Evolutionary conservation across 2,797 vertebrate species (phyloP).

Genomic region (Pitangus sulphuratus): DNA sequence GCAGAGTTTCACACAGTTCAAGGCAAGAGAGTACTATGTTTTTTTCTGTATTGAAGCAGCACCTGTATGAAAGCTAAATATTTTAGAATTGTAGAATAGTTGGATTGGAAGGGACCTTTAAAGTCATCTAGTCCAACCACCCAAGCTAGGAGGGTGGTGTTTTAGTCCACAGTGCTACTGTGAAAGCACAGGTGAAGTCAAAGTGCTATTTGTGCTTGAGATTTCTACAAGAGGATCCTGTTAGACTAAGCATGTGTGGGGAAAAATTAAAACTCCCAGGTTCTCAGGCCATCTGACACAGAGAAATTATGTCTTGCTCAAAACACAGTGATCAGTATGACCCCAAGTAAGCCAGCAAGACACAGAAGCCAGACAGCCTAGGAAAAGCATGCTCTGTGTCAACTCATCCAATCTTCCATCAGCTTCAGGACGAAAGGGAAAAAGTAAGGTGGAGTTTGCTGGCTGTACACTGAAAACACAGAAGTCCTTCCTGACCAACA

Average conservation of each 20-base stretch:
- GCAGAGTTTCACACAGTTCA: neutral
- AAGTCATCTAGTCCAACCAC: neutral
- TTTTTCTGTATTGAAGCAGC: neutral
- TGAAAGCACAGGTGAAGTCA: neutral
- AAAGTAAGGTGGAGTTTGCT: neutral
- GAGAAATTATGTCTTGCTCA: neutral
- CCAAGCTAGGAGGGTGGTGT: neutral
- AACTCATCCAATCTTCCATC: neutral
- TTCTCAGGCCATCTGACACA: neutral
- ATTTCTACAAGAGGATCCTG: neutral
- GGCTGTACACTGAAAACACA: neutral
- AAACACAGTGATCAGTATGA: neutral
- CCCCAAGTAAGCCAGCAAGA: neutral
- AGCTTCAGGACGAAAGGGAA: neutral
- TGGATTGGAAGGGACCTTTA: neutral
- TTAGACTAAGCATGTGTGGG: neutral
- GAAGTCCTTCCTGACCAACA: neutral
- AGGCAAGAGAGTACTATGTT: neutral
- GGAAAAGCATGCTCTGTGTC: neutral
- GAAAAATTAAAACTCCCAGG: neutral
- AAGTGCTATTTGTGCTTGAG: neutral
- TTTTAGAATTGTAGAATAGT: neutral
- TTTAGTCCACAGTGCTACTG: neutral
- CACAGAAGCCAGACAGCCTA: neutral
- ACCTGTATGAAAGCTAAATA: neutral